A percentile compares a stretch with the other conserved stretches of the same genome.
Evolutionary conservation across 2,888 invertebrate species (phyloP).

Genomic region (Phymatocera aterrima): DNA sequence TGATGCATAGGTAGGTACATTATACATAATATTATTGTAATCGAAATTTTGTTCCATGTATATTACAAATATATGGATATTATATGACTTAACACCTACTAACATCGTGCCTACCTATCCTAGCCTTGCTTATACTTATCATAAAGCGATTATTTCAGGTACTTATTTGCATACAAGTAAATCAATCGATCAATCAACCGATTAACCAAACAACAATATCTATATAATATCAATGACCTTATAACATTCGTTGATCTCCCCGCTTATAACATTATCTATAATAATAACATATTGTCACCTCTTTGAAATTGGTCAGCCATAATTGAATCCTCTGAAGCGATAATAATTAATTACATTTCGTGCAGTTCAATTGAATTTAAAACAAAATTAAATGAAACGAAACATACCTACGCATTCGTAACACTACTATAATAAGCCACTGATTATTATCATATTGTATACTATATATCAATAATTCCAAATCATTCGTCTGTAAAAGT

Average conservation of each 20-base stretch:
- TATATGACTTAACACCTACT: constrained; percentile 48
- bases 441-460: neutral
- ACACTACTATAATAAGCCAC: constrained; percentile 2
- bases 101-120: constrained; percentile 50
- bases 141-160: constrained; percentile 52
- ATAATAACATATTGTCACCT: constrained; percentile 34
- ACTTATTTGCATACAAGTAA: constrained; percentile 51
- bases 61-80: constrained; percentile 49
- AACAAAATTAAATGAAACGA: neutral
- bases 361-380: too few relatives aligned
- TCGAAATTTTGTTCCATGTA: constrained; percentile 47
- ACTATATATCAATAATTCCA: constrained; percentile 6
- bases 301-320: neutral
- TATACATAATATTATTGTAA: constrained; percentile 47
- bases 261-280: constrained; percentile 26
- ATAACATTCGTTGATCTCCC: constrained; percentile 44
- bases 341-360: neutral
- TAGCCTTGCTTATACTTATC: constrained; percentile 47
- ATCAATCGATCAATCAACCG: constrained; percentile 48
- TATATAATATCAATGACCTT: constrained; percentile 44
- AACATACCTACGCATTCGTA: constrained; percentile 17
- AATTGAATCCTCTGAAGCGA: constrained; percentile 11
- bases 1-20: constrained; percentile 37
- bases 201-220: too few relatives aligned
- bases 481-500: constrained; percentile 26